Evolutionary conservation across 1,140 invertebrate genomes (phyloP).

Genomic region (Rhopalosiphum maidis): DNA sequence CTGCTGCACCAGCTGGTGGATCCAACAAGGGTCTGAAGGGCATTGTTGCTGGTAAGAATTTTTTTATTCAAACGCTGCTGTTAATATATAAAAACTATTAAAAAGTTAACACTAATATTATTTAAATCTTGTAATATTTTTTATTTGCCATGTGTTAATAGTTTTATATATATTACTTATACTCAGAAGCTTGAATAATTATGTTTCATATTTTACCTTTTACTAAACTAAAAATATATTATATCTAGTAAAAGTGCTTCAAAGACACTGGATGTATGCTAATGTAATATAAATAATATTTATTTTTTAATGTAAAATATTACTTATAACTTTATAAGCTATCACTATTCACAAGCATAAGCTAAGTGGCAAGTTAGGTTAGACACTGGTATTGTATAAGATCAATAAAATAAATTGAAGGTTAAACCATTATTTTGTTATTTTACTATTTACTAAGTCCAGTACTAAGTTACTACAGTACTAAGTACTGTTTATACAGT

Average conservation of each 20-base stretch:
- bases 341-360: not conserved
- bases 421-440: not conserved
- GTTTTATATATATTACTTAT: not conserved
- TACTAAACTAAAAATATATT: not conserved
- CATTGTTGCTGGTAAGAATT: conserved; percentile 59
- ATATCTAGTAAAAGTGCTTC: not conserved
- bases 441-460: not conserved
- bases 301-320: not conserved
- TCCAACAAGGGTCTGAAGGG: conserved; percentile 59
- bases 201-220: not conserved
- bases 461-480: too few relatives aligned
- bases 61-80: not conserved
- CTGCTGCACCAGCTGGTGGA: conserved; percentile 69
- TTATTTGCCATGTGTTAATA: not conserved
- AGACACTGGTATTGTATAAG: not conserved
- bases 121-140: not conserved
- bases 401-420: not conserved
- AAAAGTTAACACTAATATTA: not conserved
- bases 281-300: not conserved
- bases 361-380: not conserved
- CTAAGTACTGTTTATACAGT: not conserved
- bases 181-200: not conserved
- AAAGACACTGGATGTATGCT: not conserved
- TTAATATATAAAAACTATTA: not conserved
- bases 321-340: not conserved